Base-by-base conservation (phyloP, 2,113 vertebrate species). In the Eurystomus gularis region DNA sequence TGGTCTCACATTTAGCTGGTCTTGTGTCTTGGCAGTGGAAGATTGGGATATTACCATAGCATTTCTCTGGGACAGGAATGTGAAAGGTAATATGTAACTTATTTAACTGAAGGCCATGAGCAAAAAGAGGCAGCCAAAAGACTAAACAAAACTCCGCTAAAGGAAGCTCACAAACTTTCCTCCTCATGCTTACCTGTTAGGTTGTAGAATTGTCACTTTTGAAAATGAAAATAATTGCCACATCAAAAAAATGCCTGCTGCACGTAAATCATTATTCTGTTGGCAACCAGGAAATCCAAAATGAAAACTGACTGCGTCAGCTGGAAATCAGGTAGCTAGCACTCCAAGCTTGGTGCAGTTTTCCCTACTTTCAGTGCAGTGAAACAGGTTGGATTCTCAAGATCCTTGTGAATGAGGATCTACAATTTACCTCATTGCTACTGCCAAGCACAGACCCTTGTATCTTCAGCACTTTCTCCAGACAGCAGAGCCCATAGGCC, bases 41-140 rank as follows among this genome's bases (percentile, higher is more conserved):
- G 51, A 31, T 29, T 88, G 65, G 80, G 35, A 29, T 90, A 72
- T 71, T 88, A 65, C 64, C 90, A 90, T 5, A 84, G 65, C 80
- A 69, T 84, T 94, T 92, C 37, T 82, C 60, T 69, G 61, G 40
- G 4, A 64, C n/a, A 54, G 52, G 82, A 91, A 68, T 88, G 68
- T 86, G 80, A 88, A 90, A 94, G 14, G 35, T 95, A 92, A 96
- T 95, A 70, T 18, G 48, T 93, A 84, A 97, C 80, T 86, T 68
- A 76, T 71, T 95, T 94, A 88, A 96, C 92, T 78, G 54, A 88
- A 82, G 62, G 37, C 65, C 52, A 7, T 60, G 54, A 89, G 76
- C 61, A 69, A 68, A 33, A 82, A 89, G 57, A 94, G 55, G 35
- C 42, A 79, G 57, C 77, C 70, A 61, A n/a, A 31, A 93, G 33